Percentiles rank a stretch among this genome's conserved stretches.
phyloP scores from a whole-genome alignment of 2,888 invertebrate species.

The Gasteruption jaculator region DNA sequence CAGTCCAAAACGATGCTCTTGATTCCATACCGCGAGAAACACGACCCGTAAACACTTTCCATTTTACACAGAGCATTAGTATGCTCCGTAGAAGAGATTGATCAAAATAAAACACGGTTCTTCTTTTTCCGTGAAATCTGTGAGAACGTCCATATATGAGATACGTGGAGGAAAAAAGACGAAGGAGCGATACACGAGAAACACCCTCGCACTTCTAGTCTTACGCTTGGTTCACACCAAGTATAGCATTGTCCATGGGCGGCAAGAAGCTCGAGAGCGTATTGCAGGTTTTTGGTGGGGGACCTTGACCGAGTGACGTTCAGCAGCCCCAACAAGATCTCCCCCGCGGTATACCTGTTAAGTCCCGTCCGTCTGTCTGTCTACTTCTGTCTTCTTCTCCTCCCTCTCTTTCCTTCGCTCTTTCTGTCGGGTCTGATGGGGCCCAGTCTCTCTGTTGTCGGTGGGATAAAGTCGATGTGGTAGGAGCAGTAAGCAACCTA shows the following conservation, averaged over 20 bases:
- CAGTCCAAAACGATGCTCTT: no score
- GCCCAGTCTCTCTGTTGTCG: constrained; percentile 25
- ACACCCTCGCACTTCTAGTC: constrained; percentile 24
- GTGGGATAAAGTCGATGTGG: constrained; percentile 40
- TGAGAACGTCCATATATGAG: no score
- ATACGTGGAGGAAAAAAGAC: no score
- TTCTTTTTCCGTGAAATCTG: no score
- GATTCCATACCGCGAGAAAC: no score
- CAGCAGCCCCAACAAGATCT: constrained; percentile 25
- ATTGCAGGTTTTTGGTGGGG: constrained; percentile 40
- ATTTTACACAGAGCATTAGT: no score
- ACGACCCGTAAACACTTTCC: no score
- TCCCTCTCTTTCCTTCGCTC: constrained; percentile 1
- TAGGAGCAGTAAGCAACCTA: constrained; percentile 48
- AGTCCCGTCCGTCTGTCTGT: constrained; percentile 19
- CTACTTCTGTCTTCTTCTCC: constrained; percentile 11
- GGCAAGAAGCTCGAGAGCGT: constrained; percentile 7
- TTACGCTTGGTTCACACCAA: constrained; percentile 29
- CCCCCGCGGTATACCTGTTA: constrained; percentile 29
- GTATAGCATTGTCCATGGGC: constrained; percentile 39
- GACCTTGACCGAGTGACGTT: constrained; percentile 49
- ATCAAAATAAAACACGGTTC: no score
- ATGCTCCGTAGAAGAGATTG: no score
- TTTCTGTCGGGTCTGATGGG: constrained; percentile 26
- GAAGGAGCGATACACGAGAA: no score